Evolutionary conservation across 2,888 invertebrate species (phyloP).

Genomic region (Azorinus chamasolen): DNA sequence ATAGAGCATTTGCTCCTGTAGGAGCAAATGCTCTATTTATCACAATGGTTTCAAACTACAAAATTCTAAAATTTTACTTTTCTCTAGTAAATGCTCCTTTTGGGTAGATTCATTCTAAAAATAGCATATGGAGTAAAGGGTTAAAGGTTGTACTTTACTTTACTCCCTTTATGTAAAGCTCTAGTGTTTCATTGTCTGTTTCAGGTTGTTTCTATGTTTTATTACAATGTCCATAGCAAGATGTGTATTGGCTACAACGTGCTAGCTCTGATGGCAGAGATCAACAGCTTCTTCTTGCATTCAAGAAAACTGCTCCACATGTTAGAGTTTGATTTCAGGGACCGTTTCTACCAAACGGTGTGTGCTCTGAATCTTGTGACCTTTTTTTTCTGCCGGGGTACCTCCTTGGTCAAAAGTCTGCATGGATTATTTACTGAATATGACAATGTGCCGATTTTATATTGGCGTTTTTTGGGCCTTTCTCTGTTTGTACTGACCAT

Average conservation of each 20-base stretch:
- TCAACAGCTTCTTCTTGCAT: conserved; percentile 86
- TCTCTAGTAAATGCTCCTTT: too few relatives aligned
- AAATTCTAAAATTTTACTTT: too few relatives aligned
- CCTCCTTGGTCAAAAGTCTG: conserved; percentile 70
- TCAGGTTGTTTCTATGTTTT: conserved; percentile 83
- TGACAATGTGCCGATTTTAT: conserved; percentile 73
- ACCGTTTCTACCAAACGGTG: conserved; percentile 77
- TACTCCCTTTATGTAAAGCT: background rate
- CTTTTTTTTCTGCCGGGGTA: conserved; percentile 81
- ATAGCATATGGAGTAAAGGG: too few relatives aligned
- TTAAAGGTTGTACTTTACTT: too few relatives aligned
- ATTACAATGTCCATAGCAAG: conserved; percentile 80
- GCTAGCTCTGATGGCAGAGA: conserved; percentile 83
- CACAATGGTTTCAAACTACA: too few relatives aligned
- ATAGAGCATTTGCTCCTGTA: too few relatives aligned
- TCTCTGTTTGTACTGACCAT: conserved; percentile 81
- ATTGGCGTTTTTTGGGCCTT: conserved; percentile 70
- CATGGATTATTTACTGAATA: conserved; percentile 74
- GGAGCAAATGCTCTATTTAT: too few relatives aligned
- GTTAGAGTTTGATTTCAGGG: conserved; percentile 73
- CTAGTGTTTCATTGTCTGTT: background rate
- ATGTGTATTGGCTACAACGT: conserved; percentile 83
- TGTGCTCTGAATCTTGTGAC: conserved; percentile 80
- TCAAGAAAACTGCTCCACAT: conserved; percentile 85
- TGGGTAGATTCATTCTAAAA: too few relatives aligned